phyloP scores from a whole-genome alignment of 2,113 vertebrate genomes.

The Pavo muticus region DNA sequence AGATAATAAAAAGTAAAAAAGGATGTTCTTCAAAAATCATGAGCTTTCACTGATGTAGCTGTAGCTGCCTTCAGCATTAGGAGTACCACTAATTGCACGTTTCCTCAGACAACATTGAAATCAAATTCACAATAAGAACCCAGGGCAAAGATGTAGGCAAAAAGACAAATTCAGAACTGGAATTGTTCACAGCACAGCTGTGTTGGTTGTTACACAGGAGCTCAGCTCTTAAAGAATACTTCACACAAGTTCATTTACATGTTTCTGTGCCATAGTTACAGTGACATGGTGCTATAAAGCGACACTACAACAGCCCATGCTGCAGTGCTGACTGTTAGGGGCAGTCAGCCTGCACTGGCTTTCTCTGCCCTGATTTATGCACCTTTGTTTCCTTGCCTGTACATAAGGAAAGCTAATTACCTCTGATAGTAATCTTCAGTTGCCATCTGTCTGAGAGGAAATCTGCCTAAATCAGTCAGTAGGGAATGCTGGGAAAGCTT shows the following conservation, averaged over 20 bases:
- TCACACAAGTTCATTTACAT: background rate
- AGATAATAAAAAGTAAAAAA: background rate
- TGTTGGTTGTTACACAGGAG: background rate
- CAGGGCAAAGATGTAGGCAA: background rate
- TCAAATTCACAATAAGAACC: background rate
- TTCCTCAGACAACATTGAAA: background rate
- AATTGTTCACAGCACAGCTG: background rate
- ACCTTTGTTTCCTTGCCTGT: background rate
- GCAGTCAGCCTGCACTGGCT: background rate
- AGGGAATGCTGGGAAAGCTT: background rate
- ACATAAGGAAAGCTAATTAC: constrained; percentile 30
- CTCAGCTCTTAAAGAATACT: background rate
- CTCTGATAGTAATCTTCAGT: constrained; percentile 34
- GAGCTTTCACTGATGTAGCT: background rate
- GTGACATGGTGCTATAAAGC: background rate
- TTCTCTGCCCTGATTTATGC: background rate
- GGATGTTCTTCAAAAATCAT: background rate
- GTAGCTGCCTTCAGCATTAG: background rate
- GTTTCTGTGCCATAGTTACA: background rate
- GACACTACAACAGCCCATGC: rapidly evolving
- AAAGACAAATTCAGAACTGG: background rate
- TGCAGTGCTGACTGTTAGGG: background rate
- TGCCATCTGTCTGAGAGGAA: constrained; percentile 55
- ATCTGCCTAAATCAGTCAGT: constrained; percentile 35
- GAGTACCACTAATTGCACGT: background rate